Evolutionary conservation across 2,888 invertebrate genomes (phyloP), one percentile per base, ranked within the genome.

Genomic region (Oligia strigilis): DNA sequence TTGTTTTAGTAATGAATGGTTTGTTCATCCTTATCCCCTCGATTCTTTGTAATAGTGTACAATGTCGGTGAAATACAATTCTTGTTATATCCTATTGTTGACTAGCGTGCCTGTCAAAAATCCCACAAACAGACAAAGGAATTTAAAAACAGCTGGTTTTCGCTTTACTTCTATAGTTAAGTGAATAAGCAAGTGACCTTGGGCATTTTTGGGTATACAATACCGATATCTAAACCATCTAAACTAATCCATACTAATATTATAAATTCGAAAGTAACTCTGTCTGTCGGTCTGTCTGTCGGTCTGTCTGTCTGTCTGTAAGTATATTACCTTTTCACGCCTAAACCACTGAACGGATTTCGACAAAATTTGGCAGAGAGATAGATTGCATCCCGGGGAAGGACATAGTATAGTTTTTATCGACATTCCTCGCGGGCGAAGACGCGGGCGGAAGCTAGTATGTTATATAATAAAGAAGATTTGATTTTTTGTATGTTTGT

Each of bases 101-200:
- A 43, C 62, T 55, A 73, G 72, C 43, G 52, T 67, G 74, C 75
- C 77, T 83, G 80, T 83, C 88, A 86, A 76, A 78, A 85, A 78
- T 72, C 75, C 76, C 62, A 66, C 62, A 73, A 74, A 43, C 69
- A 80, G 67, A 88, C 88, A 88, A 88, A 86, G 78, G 82, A 79
- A 82, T 82, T 74, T 76, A 52, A 75, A 84, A 88, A 89, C 88
- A 89, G 89, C 83, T 89, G 89, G 89, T 84, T 81, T 77, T 81
- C 58, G 81, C 72, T 80, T 83, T 74, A 72, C 67, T 80, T 78
- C 52, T 52, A 13, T 66, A 58, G 58, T 77, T 58, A 60, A 29
- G 43, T 73, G 67, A 77, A 76, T 75, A 82, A 58, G 69, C 64
- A 72, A 87, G 85, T 60, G 36, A 66, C 52, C 19, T 49, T 77